Conservation (phyloP, 1,140 invertebrate genomes). For the Gerris buenoi region DNA sequence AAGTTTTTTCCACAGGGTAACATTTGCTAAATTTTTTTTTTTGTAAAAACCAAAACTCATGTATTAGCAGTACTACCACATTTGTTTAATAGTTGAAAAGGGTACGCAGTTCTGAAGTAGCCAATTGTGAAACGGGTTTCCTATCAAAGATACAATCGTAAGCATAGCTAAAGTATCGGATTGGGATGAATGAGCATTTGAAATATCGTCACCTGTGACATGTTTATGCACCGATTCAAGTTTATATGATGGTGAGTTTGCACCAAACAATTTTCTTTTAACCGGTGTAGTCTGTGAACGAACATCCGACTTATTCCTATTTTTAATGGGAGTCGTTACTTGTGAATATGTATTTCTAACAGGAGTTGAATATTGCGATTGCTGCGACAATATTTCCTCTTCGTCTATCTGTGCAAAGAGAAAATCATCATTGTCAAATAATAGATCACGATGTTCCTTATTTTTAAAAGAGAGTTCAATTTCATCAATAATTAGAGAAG, state of each 20-base stretch:
- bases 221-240: not conserved
- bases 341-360: not conserved
- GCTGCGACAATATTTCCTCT: not conserved
- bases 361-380: not conserved
- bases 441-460: not conserved
- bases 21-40: too few species aligned
- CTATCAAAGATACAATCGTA: not conserved
- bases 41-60: too few species aligned
- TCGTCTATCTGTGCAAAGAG: not conserved
- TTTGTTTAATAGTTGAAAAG: not conserved
- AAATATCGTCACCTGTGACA: not conserved
- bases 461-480: not conserved
- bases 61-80: slow-evolving; percentile 2
- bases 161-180: not conserved
- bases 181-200: not conserved
- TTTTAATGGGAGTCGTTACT: not conserved
- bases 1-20: too few species aligned
- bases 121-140: not conserved
- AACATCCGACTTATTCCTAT: not conserved
- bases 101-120: not conserved
- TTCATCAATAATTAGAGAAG: not conserved
- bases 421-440: not conserved
- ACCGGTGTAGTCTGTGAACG: not conserved
- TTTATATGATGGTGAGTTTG: not conserved
- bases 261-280: not conserved